Evolutionary conservation across 1,140 invertebrate genomes (phyloP), one percentile per base, ranked within the genome.

Genomic region (Laodelphax striatellus): DNA sequence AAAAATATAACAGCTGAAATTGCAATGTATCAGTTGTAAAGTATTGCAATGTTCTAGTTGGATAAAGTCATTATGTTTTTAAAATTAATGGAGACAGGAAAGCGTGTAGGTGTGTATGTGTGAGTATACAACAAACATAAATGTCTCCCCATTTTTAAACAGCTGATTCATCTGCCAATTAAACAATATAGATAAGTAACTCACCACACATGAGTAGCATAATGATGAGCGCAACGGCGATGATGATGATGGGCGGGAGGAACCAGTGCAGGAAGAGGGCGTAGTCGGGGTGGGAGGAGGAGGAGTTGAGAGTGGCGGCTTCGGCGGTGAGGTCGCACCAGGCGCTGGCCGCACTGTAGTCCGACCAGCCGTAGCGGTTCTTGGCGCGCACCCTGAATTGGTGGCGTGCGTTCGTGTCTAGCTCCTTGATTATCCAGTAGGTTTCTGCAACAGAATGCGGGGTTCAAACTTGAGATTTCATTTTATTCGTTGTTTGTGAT

Each of bases 301-400:
- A 58, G 81, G 72, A 58, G 81, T 75, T 46, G 76, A 77, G 54
- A 81, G 77, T 0, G 80, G 79, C 55, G 82, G 70, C 54, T 1
- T 80, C 73, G 13, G 78, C 75, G 16, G 75, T 72, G 16, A 78
- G 74, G 57, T 78, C 76, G 66, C 76, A 76, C 62, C 70, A 66
- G 72, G 77, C 66, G 66, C 86, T 88, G 76, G 72, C 17, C 77
- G 69, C n/a, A 57, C 86, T 88, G 83, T 85, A 94, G 13, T 72
- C 71, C 42, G 84, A 79, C 67, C 75, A 78, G n/a, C 92, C 93
- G 70, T 88, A 84, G 14, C 76, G 71, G 71, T 95, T 96, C 54
- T 77, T 73, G 0, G 91, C 90, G 42, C 83, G 79, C 16, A 91
- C 89, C 5, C 87, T 79, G 70, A 94, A 94, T 9, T 82, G 73